A percentile compares a stretch with the other conserved stretches of the same genome.
Evolutionary conservation across 2,888 invertebrate species (phyloP).

Genomic region (Pyralis farinalis): DNA sequence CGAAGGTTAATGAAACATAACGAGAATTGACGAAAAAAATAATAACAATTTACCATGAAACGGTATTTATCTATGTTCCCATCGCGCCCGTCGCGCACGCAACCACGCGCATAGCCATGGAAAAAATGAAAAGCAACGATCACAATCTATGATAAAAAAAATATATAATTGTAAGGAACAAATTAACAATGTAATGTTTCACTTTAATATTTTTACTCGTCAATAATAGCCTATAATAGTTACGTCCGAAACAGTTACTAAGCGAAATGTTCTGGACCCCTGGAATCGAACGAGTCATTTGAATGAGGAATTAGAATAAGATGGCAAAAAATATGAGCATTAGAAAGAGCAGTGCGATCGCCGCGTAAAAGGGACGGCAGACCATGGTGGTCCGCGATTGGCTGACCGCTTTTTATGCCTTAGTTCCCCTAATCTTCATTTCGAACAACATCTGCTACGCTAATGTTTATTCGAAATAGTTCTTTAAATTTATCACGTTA

Average conservation of each 20-base stretch:
- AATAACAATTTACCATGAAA: slow-evolving; percentile 41
- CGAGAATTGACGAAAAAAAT: slow-evolving; percentile 35
- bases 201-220: neutral
- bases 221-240: neutral
- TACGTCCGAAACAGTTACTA: slow-evolving; percentile 8
- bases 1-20: slow-evolving; percentile 40
- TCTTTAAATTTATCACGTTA: slow-evolving; percentile 67
- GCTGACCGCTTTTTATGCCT: slow-evolving; percentile 78
- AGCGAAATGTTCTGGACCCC: slow-evolving; percentile 61
- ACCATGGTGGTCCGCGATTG: slow-evolving; percentile 53
- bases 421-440: slow-evolving; percentile 80
- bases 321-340: slow-evolving; percentile 77
- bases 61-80: slow-evolving; percentile 43
- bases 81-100: slow-evolving; percentile 44
- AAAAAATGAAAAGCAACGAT: slow-evolving; percentile 54
- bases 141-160: slow-evolving; percentile 50
- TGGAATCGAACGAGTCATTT: slow-evolving; percentile 71
- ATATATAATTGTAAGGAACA: slow-evolving; percentile 15
- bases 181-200: slow-evolving; percentile 2
- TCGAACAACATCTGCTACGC: slow-evolving; percentile 73
- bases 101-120: slow-evolving; percentile 45
- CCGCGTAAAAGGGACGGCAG: slow-evolving; percentile 49
- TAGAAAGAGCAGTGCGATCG: slow-evolving; percentile 62
- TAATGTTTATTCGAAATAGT: slow-evolving; percentile 73
- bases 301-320: slow-evolving; percentile 78